These are phyloP conservation scores for Meloidogyne floridensis DNA, from an alignment of 1,140 invertebrate genomes.

Conservation along the genomic window DNA sequence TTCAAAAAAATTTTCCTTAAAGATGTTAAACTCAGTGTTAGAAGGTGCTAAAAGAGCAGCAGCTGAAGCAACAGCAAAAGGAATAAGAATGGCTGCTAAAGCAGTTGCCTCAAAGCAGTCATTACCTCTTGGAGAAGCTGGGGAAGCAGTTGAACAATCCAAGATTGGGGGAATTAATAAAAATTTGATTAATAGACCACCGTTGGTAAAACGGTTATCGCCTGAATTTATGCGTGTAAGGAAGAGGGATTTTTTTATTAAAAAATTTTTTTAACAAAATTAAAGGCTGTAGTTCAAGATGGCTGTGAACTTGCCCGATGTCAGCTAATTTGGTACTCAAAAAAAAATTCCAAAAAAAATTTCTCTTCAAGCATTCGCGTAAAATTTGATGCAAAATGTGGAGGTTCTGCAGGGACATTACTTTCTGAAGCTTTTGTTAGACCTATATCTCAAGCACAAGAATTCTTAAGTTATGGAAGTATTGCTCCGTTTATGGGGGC, in stretches of 20 bases:
- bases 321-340: constrained; percentile 29
- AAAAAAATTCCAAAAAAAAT: background rate
- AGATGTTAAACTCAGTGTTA: background rate
- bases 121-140: background rate
- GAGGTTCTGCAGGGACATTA: constrained; percentile 32
- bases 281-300: constrained; percentile 28
- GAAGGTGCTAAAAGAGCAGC: background rate
- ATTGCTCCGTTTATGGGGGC: constrained; percentile 30
- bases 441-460: constrained; percentile 34
- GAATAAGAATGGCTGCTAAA: constrained; percentile 3
- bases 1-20: background rate
- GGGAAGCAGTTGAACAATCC: background rate
- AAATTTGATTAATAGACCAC: background rate
- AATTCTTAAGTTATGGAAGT: constrained; percentile 29
- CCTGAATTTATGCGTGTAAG: constrained; percentile 30
- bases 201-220: constrained; percentile 5
- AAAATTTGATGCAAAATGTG: constrained; percentile 35
- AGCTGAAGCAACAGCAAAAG: constrained; percentile 4
- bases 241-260: background rate
- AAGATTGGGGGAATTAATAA: constrained; percentile 12
- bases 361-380: constrained; percentile 12
- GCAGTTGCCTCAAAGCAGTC: background rate
- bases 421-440: constrained; percentile 40
- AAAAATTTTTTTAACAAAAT: background rate
- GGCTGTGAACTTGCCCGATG: constrained; percentile 34